phyloP scores from a whole-genome alignment of 2,888 invertebrate species.

The Osmoderma eremita region DNA sequence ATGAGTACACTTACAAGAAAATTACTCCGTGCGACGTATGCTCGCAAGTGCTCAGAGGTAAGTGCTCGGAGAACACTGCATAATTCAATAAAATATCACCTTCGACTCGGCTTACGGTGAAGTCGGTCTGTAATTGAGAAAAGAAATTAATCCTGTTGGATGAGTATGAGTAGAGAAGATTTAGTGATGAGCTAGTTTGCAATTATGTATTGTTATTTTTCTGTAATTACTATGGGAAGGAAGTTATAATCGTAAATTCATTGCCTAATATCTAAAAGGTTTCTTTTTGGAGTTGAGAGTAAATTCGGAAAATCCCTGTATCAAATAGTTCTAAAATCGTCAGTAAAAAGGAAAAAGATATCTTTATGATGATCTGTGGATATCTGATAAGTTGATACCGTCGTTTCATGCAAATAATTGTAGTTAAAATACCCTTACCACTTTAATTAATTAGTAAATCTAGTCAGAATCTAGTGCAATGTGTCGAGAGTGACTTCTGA shows the following conservation, averaged over 20 bases:
- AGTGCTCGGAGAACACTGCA: slow-evolving; percentile 51
- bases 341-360: too few species aligned
- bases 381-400: too few species aligned
- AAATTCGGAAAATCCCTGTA: too few species aligned
- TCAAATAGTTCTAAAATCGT: too few species aligned
- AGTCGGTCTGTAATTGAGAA: not conserved
- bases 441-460: too few species aligned
- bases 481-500: too few species aligned
- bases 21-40: slow-evolving; percentile 95
- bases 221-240: not conserved
- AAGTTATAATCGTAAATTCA: not conserved
- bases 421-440: too few species aligned
- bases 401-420: too few species aligned
- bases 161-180: not conserved
- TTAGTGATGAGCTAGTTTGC: slow-evolving; percentile 7
- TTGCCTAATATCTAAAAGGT: too few species aligned
- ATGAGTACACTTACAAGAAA: slow-evolving; percentile 95
- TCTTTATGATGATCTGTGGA: too few species aligned
- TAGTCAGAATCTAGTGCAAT: too few species aligned
- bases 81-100: slow-evolving; percentile 20
- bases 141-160: slow-evolving; percentile 6
- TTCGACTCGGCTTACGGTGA: not conserved
- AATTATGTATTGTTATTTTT: not conserved
- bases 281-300: too few species aligned
- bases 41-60: slow-evolving; percentile 91